Conservation (phyloP, 2,797 vertebrate genomes). For the Lacerta agilis region DNA sequence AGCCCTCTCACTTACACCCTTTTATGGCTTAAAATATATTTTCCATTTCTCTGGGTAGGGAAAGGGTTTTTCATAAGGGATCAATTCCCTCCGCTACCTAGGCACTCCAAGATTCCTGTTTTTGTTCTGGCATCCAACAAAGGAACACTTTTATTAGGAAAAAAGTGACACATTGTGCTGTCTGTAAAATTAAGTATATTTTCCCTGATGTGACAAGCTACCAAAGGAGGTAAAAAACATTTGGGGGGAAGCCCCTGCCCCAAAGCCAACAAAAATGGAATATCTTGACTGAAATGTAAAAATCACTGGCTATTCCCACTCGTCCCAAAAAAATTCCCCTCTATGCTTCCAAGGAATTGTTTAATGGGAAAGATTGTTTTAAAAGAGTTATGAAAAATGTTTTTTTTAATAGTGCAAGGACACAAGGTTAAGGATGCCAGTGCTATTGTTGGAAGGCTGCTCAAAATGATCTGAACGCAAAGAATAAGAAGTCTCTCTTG, state of each 20-base stretch:
- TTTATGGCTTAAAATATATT: constrained; percentile 49
- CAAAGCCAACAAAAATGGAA: background rate
- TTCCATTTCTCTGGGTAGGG: constrained; percentile 56
- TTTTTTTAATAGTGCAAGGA: constrained; percentile 40
- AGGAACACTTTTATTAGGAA: constrained; percentile 45
- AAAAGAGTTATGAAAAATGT: constrained; percentile 38
- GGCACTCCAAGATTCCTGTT: constrained; percentile 56
- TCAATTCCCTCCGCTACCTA: constrained; percentile 56
- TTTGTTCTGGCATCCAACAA: constrained; percentile 44
- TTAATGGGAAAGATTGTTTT: constrained; percentile 49
- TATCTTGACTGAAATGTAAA: constrained; percentile 21
- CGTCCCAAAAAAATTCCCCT: constrained; percentile 33
- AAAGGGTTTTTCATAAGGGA: constrained; percentile 53
- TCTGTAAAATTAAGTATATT: background rate
- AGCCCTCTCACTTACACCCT: constrained; percentile 47
- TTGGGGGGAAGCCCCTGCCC: background rate
- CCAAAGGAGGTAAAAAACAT: background rate
- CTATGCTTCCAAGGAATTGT: constrained; percentile 42
- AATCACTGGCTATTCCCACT: background rate
- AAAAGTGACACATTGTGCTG: constrained; percentile 42
- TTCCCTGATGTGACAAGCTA: constrained; percentile 3
- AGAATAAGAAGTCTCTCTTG: constrained; percentile 1
- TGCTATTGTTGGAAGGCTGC: constrained; percentile 52
- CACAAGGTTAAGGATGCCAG: constrained; percentile 58
- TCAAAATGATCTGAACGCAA: constrained; percentile 42